Evolutionary conservation across 2,797 vertebrate species (phyloP).

Genomic region (Moxostoma hubbsi): DNA sequence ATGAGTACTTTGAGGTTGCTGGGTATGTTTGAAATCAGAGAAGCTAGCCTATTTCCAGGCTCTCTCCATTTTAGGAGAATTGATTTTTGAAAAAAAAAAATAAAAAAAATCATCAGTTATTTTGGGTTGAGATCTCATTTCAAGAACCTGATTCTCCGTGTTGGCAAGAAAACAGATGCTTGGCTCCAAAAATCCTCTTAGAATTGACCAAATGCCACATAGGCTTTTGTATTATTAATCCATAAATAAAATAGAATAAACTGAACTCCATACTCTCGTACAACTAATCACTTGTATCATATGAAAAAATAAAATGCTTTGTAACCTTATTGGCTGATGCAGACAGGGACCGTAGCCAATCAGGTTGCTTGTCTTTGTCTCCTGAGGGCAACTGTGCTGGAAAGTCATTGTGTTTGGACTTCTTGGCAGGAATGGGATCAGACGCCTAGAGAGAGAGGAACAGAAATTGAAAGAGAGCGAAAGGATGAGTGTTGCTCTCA

Average conservation of each 20-base stretch:
- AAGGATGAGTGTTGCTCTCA: constrained; percentile 8
- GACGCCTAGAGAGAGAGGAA: constrained; percentile 75
- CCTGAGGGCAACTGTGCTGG: constrained; percentile 77
- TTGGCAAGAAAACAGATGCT: constrained; percentile 13
- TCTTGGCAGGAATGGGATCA: constrained; percentile 86
- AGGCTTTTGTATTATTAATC: constrained; percentile 10
- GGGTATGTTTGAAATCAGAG: constrained; percentile 42
- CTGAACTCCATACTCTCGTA: neutral
- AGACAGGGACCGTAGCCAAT: constrained; percentile 91
- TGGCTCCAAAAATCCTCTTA: constrained; percentile 23
- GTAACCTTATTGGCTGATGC: constrained; percentile 87
- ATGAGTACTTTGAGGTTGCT: constrained; percentile 37
- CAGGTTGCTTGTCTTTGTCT: constrained; percentile 91
- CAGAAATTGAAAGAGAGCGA: neutral
- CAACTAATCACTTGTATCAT: constrained; percentile 51
- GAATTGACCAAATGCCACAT: neutral
- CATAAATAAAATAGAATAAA: neutral
- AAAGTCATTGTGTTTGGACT: constrained; percentile 86
- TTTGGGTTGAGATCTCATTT: constrained; percentile 61
- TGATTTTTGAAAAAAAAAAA: constrained; percentile 49
- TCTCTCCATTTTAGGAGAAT: constrained; percentile 56
- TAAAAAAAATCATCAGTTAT: constrained; percentile 57
- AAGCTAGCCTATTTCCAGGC: constrained; percentile 19
- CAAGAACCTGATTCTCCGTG: constrained; percentile 53
- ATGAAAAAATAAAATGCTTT: neutral